These are phyloP conservation scores for Nettapus auritus DNA, from an alignment of 2,113 vertebrate genomes.

Conservation along the genomic window DNA sequence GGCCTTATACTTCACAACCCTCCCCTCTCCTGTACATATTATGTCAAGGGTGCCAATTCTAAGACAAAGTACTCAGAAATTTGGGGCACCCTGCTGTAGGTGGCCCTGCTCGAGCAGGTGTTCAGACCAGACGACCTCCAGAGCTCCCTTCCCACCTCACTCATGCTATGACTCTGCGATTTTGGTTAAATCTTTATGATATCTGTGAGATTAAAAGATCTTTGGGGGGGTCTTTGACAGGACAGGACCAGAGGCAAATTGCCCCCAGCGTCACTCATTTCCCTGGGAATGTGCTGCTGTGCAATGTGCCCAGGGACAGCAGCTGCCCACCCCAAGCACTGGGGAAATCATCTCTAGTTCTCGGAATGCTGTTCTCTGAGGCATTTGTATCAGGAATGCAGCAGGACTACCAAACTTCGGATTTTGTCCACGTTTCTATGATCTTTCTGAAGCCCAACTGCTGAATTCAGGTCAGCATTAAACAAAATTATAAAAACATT, in stretches of 20 bases:
- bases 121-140: not conserved
- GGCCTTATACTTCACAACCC: not conserved
- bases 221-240: no score
- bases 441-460: not conserved
- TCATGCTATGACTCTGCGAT: not conserved
- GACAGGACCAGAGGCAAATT: no score
- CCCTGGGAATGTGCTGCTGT: not conserved
- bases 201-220: constrained; percentile 5
- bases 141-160: not conserved
- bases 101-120: not conserved
- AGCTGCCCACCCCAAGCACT: not conserved
- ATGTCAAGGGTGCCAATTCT: not conserved
- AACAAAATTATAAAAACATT: not conserved
- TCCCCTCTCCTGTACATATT: not conserved
- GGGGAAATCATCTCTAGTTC: not conserved
- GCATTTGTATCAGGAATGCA: not conserved
- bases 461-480: not conserved
- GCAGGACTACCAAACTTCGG: not conserved
- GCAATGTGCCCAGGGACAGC: not conserved
- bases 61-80: constrained; percentile 8
- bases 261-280: not conserved
- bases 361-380: not conserved
- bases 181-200: not conserved
- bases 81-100: not conserved
- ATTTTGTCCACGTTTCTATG: not conserved